Percentiles rank a stretch among this genome's conserved stretches.
These are phyloP conservation scores for Drosophila algonquin DNA, from an alignment of 2,888 invertebrate species.

Conservation along the genomic window DNA sequence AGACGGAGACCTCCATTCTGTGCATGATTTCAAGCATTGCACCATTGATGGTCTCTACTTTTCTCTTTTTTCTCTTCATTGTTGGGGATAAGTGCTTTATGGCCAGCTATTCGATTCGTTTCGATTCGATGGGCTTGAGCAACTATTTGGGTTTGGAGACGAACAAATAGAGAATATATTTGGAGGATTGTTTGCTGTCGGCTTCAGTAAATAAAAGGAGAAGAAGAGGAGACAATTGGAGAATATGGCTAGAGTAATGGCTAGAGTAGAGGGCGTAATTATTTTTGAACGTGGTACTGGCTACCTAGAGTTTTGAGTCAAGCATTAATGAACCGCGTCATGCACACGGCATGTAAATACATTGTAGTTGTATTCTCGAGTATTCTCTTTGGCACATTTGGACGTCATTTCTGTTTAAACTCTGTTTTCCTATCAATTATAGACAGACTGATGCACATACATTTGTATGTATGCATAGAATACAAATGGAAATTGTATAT, in stretches of 20 bases:
- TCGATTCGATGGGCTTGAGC: conserved; percentile 25
- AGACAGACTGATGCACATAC: background rate
- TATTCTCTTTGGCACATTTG: too few relatives aligned
- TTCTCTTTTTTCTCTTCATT: conserved; percentile 23
- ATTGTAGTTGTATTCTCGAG: too few relatives aligned
- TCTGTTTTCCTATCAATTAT: background rate
- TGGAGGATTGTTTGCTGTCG: conserved; percentile 3
- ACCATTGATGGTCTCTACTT: conserved; percentile 26
- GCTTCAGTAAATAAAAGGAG: background rate
- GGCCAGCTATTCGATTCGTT: conserved; percentile 3
- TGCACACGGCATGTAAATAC: too few relatives aligned
- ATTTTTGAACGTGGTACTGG: background rate
- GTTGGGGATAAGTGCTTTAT: conserved; percentile 40
- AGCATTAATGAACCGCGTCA: too few relatives aligned
- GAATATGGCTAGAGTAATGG: background rate
- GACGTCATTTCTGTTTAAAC: background rate
- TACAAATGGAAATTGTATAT: too few relatives aligned
- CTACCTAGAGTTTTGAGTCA: too few relatives aligned
- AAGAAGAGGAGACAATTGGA: background rate
- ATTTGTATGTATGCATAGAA: too few relatives aligned
- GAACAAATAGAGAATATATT: conserved; percentile 15
- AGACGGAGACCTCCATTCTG: conserved; percentile 7
- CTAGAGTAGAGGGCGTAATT: background rate
- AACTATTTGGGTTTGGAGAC: conserved; percentile 17
- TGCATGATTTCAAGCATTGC: conserved; percentile 34